Conservation (phyloP, 2,888 invertebrate species). For the Campoletis raptor region DNA sequence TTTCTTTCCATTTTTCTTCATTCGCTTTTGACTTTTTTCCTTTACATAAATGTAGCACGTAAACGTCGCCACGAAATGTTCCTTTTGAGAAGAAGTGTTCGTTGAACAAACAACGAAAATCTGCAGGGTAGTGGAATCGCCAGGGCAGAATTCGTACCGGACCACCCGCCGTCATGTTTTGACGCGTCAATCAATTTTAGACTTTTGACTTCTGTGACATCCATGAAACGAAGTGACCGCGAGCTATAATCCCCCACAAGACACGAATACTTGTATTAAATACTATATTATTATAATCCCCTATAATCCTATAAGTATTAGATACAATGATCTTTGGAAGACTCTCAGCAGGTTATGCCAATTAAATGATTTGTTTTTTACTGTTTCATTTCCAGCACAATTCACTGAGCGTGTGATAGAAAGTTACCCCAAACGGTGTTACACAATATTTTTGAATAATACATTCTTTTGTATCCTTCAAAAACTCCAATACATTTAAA, state of each 20-base stretch:
- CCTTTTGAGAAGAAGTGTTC: slow-evolving; percentile 23
- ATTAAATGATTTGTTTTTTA: slow-evolving; percentile 15
- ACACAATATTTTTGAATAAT: background rate
- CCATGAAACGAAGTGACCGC: slow-evolving; percentile 24
- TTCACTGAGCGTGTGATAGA: background rate
- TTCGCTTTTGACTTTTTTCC: slow-evolving; percentile 19
- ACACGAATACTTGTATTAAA: slow-evolving; percentile 21
- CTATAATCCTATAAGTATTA: slow-evolving; percentile 50
- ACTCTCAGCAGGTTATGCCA: background rate
- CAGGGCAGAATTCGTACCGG: slow-evolving; percentile 21
- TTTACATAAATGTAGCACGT: slow-evolving; percentile 1
- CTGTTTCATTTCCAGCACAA: background rate
- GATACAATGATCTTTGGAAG: slow-evolving; percentile 8
- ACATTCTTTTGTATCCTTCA: background rate
- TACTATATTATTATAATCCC: slow-evolving; percentile 34
- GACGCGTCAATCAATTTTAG: slow-evolving; percentile 68
- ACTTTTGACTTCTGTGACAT: slow-evolving; percentile 63
- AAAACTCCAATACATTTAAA: background rate
- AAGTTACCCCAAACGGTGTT: background rate
- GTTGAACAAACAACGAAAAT: slow-evolving; percentile 50
- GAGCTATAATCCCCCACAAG: slow-evolving; percentile 30
- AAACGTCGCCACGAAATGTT: slow-evolving; percentile 1
- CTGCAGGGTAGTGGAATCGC: slow-evolving; percentile 31
- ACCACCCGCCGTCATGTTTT: slow-evolving; percentile 70
- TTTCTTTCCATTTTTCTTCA: background rate